A percentile compares a stretch with the other conserved stretches of the same genome.
Evolutionary conservation across 2,113 vertebrate genomes (phyloP).

Genomic region (Plecotus auritus): DNA sequence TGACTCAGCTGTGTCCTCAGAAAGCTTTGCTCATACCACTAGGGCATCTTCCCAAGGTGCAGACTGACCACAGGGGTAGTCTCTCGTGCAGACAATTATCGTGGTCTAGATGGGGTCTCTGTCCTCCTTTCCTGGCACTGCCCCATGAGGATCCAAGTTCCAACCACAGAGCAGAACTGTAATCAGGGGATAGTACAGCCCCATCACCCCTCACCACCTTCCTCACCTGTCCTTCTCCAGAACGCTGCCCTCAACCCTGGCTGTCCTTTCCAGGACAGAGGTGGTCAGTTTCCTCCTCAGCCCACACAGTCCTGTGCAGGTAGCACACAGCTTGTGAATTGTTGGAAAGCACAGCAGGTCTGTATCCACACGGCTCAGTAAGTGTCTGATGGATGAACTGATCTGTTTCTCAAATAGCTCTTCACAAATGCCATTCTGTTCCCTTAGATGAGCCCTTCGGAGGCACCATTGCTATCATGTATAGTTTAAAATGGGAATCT

Average conservation of each 20-base stretch:
- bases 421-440: neutral
- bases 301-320: no score
- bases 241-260: neutral
- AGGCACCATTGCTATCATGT: neutral
- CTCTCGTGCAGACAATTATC: neutral
- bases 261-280: no score
- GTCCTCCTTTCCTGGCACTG: neutral
- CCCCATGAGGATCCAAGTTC: no score
- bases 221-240: neutral
- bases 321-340: no score
- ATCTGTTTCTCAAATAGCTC: neutral
- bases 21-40: no score
- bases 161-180: no score
- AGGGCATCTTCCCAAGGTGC: neutral
- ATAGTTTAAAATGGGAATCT: neutral
- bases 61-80: no score
- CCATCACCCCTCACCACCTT: rapidly evolving
- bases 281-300: no score
- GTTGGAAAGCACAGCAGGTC: neutral
- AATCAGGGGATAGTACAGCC: no score
- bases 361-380: neutral
- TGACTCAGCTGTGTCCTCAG: neutral
- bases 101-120: neutral
- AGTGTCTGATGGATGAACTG: neutral
- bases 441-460: neutral